Evolutionary conservation across 2,888 invertebrate species (phyloP).

Genomic region (Abscondita cerata): DNA sequence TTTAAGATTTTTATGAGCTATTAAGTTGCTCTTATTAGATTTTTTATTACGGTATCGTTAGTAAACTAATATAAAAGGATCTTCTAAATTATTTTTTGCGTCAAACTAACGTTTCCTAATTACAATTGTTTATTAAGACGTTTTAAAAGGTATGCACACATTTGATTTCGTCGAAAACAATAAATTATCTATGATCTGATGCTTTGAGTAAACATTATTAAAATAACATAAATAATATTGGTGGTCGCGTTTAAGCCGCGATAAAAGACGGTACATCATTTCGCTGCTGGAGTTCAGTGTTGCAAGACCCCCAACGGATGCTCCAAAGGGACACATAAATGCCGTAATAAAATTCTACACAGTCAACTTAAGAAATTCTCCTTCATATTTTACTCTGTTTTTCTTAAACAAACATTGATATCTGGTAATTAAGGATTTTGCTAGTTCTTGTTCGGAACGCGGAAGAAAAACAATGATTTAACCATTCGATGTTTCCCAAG

Average conservation of each 20-base stretch:
- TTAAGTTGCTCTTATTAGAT: too few species aligned
- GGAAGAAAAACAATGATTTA: slow-evolving; percentile 21
- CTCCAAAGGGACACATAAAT: slow-evolving; percentile 45
- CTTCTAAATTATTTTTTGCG: too few species aligned
- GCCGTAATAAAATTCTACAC: slow-evolving; percentile 46
- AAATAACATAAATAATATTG: slow-evolving; percentile 23
- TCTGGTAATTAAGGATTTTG: slow-evolving; percentile 45
- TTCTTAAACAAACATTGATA: slow-evolving; percentile 41
- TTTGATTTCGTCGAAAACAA: too few species aligned
- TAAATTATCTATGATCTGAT: too few species aligned
- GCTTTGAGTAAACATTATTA: slow-evolving; percentile 11
- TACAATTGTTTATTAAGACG: too few species aligned
- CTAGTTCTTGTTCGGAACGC: slow-evolving; percentile 21
- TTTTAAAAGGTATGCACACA: too few species aligned
- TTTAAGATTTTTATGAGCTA: too few species aligned
- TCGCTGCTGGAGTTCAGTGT: slow-evolving; percentile 42
- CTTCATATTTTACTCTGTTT: slow-evolving; percentile 24
- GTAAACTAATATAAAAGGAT: too few species aligned
- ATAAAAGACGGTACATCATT: slow-evolving; percentile 35
- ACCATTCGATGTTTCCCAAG: slow-evolving; percentile 15
- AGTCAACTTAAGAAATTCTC: slow-evolving; percentile 12
- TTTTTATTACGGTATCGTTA: too few species aligned
- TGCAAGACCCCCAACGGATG: slow-evolving; percentile 43
- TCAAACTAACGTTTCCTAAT: too few species aligned
- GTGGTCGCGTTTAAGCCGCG: slow-evolving; percentile 22